A percentile compares a stretch with the other conserved stretches of the same genome.
Evolutionary conservation across 2,888 invertebrate genomes (phyloP).

Genomic region (Chaetoderma sp.): DNA sequence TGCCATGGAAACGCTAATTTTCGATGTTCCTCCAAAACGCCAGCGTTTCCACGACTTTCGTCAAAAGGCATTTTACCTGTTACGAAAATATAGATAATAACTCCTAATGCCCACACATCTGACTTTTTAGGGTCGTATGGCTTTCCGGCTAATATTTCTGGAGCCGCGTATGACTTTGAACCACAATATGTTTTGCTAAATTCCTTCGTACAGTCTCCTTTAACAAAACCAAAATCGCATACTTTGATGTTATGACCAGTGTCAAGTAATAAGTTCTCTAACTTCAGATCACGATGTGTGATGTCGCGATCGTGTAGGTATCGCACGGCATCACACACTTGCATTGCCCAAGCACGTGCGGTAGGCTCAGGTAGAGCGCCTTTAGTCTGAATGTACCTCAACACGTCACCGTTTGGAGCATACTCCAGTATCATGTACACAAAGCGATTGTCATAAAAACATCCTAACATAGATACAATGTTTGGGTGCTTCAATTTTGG

Average conservation of each 20-base stretch:
- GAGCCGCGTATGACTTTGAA: constrained; percentile 71
- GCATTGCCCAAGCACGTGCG: constrained; percentile 66
- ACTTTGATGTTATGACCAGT: constrained; percentile 69
- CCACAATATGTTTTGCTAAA: constrained; percentile 72
- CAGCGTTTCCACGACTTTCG: constrained; percentile 67
- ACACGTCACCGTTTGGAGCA: constrained; percentile 69
- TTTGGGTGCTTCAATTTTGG: constrained; percentile 46
- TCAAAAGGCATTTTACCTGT: constrained; percentile 71
- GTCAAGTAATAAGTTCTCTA: constrained; percentile 72
- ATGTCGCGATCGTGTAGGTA: constrained; percentile 70
- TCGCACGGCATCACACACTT: constrained; percentile 64
- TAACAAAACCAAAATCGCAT: constrained; percentile 71
- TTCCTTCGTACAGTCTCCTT: constrained; percentile 53
- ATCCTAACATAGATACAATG: constrained; percentile 43
- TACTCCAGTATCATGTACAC: constrained; percentile 70
- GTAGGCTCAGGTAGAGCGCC: constrained; percentile 67
- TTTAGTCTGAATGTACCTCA: constrained; percentile 68
- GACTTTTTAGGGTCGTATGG: constrained; percentile 71
- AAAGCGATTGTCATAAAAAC: constrained; percentile 41
- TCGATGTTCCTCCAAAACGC: constrained; percentile 62
- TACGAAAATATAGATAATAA: constrained; percentile 70
- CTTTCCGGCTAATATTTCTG: constrained; percentile 71
- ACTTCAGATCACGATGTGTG: constrained; percentile 71
- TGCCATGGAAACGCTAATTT: constrained; percentile 61
- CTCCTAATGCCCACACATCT: constrained; percentile 71